These are phyloP conservation scores for Biston betularia DNA, from an alignment of 2,888 invertebrate genomes.

Conservation along the genomic window DNA sequence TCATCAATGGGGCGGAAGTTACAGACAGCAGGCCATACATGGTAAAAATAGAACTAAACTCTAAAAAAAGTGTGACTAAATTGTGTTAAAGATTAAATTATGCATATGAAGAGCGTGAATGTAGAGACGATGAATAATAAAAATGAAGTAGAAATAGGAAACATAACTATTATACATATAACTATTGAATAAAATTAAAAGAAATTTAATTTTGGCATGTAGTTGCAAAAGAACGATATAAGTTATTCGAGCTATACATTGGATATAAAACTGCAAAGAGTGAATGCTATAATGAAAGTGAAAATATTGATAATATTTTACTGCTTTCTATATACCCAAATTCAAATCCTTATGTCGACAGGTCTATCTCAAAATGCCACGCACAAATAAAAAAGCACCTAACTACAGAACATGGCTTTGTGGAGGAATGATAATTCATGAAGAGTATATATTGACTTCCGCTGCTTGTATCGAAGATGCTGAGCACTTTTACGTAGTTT, in stretches of 20 bases:
- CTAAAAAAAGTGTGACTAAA: background rate
- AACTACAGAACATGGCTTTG: conserved; percentile 71
- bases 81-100: background rate
- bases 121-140: no score
- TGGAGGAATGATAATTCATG: conserved; percentile 72
- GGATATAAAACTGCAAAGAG: no score
- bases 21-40: conserved; percentile 70
- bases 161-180: no score
- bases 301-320: no score
- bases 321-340: background rate
- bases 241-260: no score
- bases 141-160: no score
- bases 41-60: conserved; percentile 55
- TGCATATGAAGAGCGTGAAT: background rate
- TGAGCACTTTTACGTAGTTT: conserved; percentile 74
- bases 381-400: conserved; percentile 57
- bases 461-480: conserved; percentile 77
- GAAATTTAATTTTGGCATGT: no score
- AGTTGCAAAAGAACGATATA: no score
- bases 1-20: conserved; percentile 69
- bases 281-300: no score
- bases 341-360: conserved; percentile 33
- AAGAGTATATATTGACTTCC: conserved; percentile 75
- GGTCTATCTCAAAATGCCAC: conserved; percentile 73
- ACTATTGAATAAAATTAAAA: no score